Conservation (phyloP, 2,888 invertebrate species). For the Mantis religiosa region DNA sequence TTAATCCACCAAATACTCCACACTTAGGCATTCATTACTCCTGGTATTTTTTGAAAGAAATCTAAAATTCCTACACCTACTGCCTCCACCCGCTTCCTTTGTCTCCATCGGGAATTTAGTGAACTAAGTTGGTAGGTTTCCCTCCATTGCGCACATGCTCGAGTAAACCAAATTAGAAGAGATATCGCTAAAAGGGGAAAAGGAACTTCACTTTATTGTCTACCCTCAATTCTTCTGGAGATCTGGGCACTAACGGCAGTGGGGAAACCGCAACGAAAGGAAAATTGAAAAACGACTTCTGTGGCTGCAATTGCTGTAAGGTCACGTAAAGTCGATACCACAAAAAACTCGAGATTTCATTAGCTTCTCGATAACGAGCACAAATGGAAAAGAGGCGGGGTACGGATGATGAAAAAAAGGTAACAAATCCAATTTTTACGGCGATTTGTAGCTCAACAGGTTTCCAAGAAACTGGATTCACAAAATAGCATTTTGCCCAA, state of each 20-base stretch:
- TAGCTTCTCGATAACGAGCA: background rate
- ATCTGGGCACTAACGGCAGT: background rate
- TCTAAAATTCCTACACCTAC: background rate
- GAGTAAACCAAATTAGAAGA: background rate
- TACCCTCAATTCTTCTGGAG: background rate
- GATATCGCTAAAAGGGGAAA: background rate
- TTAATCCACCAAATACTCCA: too few relatives aligned
- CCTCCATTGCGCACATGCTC: background rate
- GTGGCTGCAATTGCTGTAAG: background rate
- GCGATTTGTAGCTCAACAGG: background rate
- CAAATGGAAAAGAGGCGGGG: background rate
- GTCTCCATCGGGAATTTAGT: background rate
- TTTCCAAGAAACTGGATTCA: background rate
- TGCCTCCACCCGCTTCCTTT: background rate
- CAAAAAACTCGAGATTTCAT: background rate
- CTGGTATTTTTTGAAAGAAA: background rate
- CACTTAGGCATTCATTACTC: too few relatives aligned
- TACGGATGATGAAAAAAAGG: background rate
- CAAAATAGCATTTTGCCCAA: background rate
- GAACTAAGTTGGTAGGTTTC: background rate
- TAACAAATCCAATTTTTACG: background rate
- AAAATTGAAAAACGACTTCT: background rate
- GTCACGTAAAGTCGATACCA: background rate
- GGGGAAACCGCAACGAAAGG: background rate
- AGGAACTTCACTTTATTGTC: background rate